A percentile compares a stretch with the other conserved stretches of the same genome.
phyloP scores from a whole-genome alignment of 1,140 invertebrate genomes.

The Caenorhabditis briggsae region DNA sequence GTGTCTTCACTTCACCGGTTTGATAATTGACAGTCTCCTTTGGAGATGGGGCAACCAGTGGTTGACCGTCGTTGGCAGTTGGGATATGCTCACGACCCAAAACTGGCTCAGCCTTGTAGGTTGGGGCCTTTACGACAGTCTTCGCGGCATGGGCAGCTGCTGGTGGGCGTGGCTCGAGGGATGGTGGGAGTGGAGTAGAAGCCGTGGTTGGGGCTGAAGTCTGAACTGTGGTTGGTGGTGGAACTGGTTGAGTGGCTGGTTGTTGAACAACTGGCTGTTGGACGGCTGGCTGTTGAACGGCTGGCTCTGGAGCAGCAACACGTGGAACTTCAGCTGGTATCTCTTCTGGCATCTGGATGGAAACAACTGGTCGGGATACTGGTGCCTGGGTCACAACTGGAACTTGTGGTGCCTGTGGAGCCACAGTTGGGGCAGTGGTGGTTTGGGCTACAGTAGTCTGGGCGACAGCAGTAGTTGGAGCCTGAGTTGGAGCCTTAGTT shows the following conservation, averaged over 20 bases:
- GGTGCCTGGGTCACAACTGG: not conserved
- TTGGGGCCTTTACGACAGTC: slow-evolving; percentile 24
- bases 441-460: not conserved
- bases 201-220: not conserved
- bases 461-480: not conserved
- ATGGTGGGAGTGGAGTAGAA: slow-evolving; percentile 37
- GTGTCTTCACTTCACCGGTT: slow-evolving; percentile 33
- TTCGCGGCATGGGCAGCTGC: slow-evolving; percentile 52
- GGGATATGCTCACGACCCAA: slow-evolving; percentile 10
- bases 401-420: not conserved
- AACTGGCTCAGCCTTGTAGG: slow-evolving; percentile 35
- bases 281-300: not conserved
- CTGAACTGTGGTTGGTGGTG: not conserved
- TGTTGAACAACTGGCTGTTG: not conserved
- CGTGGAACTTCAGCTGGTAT: not conserved
- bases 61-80: slow-evolving; percentile 36
- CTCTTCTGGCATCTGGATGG: not conserved
- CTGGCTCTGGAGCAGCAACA: not conserved
- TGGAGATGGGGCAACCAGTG: slow-evolving; percentile 57
- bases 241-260: not conserved
- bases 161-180: slow-evolving; percentile 39
- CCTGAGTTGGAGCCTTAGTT: not conserved
- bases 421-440: not conserved
- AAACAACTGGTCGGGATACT: not conserved
- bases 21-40: slow-evolving; percentile 57